Base-by-base conservation (phyloP, 2,797 vertebrate species). In the Phoeniculus purpureus region DNA sequence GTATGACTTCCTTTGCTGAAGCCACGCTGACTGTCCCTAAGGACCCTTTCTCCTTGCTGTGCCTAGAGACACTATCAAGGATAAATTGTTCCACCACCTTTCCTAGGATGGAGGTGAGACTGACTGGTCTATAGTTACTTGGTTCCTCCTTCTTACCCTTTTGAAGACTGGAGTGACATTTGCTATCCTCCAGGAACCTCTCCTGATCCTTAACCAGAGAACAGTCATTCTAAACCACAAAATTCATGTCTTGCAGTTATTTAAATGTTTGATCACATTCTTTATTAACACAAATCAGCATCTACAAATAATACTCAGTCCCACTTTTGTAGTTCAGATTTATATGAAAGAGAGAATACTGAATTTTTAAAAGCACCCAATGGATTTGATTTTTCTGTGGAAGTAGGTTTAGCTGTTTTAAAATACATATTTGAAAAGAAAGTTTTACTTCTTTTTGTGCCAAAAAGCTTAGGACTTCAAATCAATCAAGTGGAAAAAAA, bases 251-350 rank as follows among this genome's bases (percentile, higher is more conserved):
- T 90, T 64, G 43, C 15, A 72, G 48, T 86, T 80, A 62, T 59
- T 71, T 70, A 93, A 75, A 81, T 93, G 16, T 89, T 93, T 94
- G 67, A 92, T 78, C 10, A 13, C 51, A 48, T 50, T 16, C 82
- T 87, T 90, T 95, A 88, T 70, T 93, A 91, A 90, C 72, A 86
- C 34, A 94, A 93, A 92, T 83, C 59, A 82, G 31, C 67, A 92
- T 81, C 87, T 85, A 78, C 31, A 52, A 94, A 83, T 59, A 88
- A 62, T 81, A 29, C 27, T 32, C 55, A 21, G 25, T 51, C 29
- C 81, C 51, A 73, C 90, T 93, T 64, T 65, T 67, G 72, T 27
- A 82, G 66, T 95, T 95, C 56, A 91, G 74, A 82, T 80, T 92
- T 79, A 74, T 78, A 79, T 51, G 80, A 95, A 95, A 84, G 68